Evolutionary conservation across 1,140 invertebrate genomes (phyloP), one percentile per base, ranked within the genome.

Genomic region (Harlomillsia oculata): DNA sequence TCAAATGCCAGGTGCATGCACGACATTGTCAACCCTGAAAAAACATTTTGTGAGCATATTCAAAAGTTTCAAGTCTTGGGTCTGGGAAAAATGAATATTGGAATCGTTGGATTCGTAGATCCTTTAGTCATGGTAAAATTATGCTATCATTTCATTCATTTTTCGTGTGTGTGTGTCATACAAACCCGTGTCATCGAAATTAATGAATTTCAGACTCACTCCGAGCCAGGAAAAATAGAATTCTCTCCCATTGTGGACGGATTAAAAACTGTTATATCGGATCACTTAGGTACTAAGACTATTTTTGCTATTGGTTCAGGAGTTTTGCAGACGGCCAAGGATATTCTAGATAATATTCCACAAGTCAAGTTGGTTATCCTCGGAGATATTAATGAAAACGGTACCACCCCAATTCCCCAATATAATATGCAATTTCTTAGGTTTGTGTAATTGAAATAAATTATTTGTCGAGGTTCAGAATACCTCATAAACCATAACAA

Each of bases 301-400:
- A 32, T 48, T 21, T 34, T 48, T 48, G 45, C 45, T 2, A 48
- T 48, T 34, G 45, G 45, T 14, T 37, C 48, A 3, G 34, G 48
- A 13, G 6, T 23, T 39, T 16, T 36, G n/a, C 9, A 5, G n/a
- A 2, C 34, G 20, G 5, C 30, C 5, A 39, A 50, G 11, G 20
- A n/a, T 18, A 50, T 39, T 16, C 16, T 50, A 11, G 48, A 50
- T 6, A 30, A 25, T 21, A 37, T 50, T 50, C 48, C 48, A 14
- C 11, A 37, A 26, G 28, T 39, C 13, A 50, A 39, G 18, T 21
- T 48, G 14, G 45, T 48, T 6, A 5, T 48, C 11, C 36, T 32
- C 23, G 45, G 45, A 9, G 45, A 32, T 2, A 32, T 34, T 34
- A 34, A 34, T 9, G 9, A 11, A 9, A 34, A 34, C 32, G n/a